phyloP scores from a whole-genome alignment of 2,797 vertebrate species.

The Euthynnus affinis region DNA sequence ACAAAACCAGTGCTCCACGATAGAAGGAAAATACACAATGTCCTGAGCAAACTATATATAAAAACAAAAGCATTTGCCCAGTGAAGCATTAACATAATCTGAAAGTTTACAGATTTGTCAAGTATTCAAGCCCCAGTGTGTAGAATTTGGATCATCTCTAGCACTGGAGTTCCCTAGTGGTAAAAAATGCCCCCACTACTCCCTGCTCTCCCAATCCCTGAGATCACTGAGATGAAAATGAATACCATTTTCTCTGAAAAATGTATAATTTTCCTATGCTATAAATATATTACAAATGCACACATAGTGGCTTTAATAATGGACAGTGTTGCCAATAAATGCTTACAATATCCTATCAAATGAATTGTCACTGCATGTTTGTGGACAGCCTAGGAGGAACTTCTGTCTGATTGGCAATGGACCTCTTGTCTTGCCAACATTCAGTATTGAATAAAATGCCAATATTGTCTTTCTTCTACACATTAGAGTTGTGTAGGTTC shows the following conservation, averaged over 20 bases:
- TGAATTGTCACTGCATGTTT: not conserved
- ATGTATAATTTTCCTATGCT: too few relatives aligned
- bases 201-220: too few relatives aligned
- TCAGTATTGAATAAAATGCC: not conserved
- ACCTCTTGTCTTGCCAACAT: not conserved
- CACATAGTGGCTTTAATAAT: not conserved
- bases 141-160: not conserved
- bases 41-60: not conserved
- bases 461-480: not conserved
- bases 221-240: not conserved
- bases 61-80: not conserved
- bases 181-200: not conserved
- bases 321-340: not conserved
- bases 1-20: not conserved
- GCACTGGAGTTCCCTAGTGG: slow-evolving; percentile 26
- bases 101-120: not conserved
- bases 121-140: not conserved
- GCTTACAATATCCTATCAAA: not conserved
- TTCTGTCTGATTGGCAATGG: too few relatives aligned
- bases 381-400: too few relatives aligned
- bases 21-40: not conserved
- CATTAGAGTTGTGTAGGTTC: not conserved
- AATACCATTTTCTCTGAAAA: not conserved
- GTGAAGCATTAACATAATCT: not conserved
- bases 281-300: too few relatives aligned